Conservation (phyloP, 1,140 invertebrate genomes). For the Drosophila bifasciata region DNA sequence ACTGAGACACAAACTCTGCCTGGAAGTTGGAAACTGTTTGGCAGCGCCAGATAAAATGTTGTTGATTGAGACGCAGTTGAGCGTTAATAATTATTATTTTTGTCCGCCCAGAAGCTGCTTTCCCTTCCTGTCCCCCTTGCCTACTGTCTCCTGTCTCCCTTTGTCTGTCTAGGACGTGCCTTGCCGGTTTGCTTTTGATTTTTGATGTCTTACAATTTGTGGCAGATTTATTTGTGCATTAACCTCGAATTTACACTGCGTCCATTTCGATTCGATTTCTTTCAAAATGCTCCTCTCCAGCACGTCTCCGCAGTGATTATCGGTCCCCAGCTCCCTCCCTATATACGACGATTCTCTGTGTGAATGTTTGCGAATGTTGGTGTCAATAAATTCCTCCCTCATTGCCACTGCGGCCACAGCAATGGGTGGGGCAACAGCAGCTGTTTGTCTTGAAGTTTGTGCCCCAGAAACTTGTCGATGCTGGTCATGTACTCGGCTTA, state of each 20-base stretch:
- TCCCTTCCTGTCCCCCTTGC: background rate
- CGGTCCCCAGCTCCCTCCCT: conserved; percentile 8
- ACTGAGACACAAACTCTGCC: conserved; percentile 44
- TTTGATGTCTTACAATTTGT: conserved; percentile 78
- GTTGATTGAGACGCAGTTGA: conserved; percentile 79
- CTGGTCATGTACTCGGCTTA: conserved; percentile 68
- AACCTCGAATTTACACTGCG: conserved; percentile 78
- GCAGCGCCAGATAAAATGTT: conserved; percentile 75
- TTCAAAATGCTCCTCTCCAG: background rate
- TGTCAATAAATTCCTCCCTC: conserved; percentile 71
- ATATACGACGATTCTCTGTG: conserved; percentile 1
- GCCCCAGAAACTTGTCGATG: conserved; percentile 67
- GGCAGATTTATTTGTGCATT: conserved; percentile 82
- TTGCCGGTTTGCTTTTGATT: conserved; percentile 24
- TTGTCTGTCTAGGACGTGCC: conserved; percentile 12
- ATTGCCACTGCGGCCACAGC: conserved; percentile 39
- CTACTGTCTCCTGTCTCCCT: background rate
- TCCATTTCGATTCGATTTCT: conserved; percentile 54
- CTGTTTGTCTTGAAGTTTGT: conserved; percentile 61
- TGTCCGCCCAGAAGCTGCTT: conserved; percentile 6
- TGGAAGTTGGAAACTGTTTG: conserved; percentile 53
- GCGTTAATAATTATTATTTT: conserved; percentile 81
- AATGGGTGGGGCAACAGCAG: conserved; percentile 40
- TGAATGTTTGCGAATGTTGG: conserved; percentile 21
- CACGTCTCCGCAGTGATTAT: conserved; percentile 63